These are phyloP conservation scores for Sceliomorpha sp. DNA, from an alignment of 2,888 invertebrate species.

Conservation along the genomic window DNA sequence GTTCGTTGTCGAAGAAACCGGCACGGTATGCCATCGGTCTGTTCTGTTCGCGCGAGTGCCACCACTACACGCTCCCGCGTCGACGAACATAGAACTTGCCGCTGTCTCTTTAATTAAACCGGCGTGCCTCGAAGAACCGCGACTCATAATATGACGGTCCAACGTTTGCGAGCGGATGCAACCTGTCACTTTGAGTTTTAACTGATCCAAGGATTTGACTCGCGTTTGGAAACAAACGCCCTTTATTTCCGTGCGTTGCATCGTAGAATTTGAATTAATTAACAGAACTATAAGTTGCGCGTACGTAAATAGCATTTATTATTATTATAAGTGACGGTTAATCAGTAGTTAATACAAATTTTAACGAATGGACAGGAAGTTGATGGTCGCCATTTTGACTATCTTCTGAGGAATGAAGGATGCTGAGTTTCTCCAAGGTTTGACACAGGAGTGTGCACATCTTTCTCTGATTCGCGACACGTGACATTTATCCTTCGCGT, in stretches of 20 bases:
- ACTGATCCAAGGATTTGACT: conserved; percentile 20
- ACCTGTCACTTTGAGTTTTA: conserved; percentile 41
- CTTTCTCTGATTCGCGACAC: conserved; percentile 38
- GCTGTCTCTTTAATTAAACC: conserved; percentile 74
- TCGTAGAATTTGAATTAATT: too few relatives aligned
- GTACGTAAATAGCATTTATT: too few relatives aligned
- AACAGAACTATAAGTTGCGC: too few relatives aligned
- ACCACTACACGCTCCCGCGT: conserved; percentile 32
- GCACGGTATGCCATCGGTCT: conserved; percentile 46
- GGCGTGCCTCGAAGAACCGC: conserved; percentile 63
- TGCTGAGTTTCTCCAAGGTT: conserved; percentile 12
- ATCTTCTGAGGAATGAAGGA: too few relatives aligned
- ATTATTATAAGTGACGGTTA: too few relatives aligned
- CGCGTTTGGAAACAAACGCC: conserved; percentile 21
- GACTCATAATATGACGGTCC: conserved; percentile 58
- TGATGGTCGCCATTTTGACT: background rate
- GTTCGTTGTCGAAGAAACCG: conserved; percentile 29
- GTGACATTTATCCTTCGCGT: conserved; percentile 44
- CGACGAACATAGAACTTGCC: conserved; percentile 45
- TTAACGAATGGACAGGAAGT: background rate
- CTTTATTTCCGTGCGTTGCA: conserved; percentile 31
- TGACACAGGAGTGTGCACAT: conserved; percentile 23
- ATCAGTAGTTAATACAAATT: background rate
- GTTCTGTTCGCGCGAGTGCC: conserved; percentile 37
- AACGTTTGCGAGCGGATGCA: conserved; percentile 55